phyloP scores from a whole-genome alignment of 2,113 vertebrate species.

The Mormyrus lacerda region DNA sequence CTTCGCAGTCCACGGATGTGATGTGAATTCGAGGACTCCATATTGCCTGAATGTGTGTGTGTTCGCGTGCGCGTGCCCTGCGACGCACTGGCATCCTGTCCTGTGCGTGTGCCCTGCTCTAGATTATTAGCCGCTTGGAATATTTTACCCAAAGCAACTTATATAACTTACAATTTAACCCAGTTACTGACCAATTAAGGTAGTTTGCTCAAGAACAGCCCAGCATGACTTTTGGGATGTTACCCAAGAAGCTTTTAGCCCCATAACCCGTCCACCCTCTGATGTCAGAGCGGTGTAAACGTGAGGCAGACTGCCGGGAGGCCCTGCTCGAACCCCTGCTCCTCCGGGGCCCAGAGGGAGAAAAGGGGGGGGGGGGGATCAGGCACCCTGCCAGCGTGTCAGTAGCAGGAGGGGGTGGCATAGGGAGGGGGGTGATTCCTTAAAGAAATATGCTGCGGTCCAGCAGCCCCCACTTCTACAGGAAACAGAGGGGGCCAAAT shows the following conservation, averaged over 20 bases:
- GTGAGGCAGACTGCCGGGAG: neutral
- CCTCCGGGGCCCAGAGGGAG: neutral
- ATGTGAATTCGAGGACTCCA: neutral
- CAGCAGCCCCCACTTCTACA: neutral
- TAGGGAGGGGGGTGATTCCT: neutral
- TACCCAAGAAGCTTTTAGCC: neutral
- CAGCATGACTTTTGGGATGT: neutral
- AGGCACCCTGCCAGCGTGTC: neutral
- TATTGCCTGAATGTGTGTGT: neutral
- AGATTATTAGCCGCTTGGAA: neutral
- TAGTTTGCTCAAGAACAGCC: neutral
- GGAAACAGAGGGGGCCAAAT: neutral
- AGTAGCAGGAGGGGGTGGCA: neutral
- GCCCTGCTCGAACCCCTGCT: neutral
- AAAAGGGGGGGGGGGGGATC: neutral
- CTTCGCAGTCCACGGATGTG: neutral
- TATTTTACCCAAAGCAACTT: neutral
- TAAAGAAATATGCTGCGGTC: constrained; percentile 10
- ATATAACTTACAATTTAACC: neutral
- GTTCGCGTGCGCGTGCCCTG: neutral
- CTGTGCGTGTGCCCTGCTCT: neutral
- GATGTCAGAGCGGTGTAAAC: neutral
- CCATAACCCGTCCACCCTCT: neutral
- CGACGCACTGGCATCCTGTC: neutral
- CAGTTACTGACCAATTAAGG: neutral